phyloP scores from a whole-genome alignment of 53 echinoderm and acorn worm species.

The Temnopleurus reevesii region DNA sequence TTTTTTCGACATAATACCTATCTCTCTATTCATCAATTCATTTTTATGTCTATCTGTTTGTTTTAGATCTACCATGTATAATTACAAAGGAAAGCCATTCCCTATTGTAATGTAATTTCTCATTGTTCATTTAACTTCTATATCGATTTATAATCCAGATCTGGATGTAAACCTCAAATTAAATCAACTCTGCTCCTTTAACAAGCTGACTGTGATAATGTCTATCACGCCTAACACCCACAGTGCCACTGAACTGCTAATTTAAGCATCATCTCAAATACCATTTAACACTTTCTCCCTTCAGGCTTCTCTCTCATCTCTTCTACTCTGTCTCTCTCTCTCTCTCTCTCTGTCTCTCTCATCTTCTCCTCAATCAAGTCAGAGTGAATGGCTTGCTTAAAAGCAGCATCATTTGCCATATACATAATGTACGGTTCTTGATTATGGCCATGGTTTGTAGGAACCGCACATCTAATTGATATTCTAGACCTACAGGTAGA shows the following conservation, averaged over 20 bases:
- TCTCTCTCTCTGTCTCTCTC: not conserved
- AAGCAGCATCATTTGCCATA: no score
- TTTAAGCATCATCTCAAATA: conserved; percentile 17
- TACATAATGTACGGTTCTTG: no score
- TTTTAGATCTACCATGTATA: no score
- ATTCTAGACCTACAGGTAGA: no score
- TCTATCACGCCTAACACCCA: not conserved
- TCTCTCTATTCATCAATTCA: not conserved
- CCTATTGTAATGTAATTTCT: no score
- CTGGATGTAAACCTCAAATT: not conserved
- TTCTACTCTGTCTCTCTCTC: not conserved
- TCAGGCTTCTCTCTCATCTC: not conserved
- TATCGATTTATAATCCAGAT: no score
- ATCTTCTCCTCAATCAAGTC: not conserved
- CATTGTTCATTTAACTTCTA: no score
- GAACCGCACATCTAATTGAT: no score
- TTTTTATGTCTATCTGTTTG: no score
- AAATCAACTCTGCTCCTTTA: not conserved
- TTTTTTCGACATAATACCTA: not conserved
- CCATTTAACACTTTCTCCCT: conserved; percentile 7
- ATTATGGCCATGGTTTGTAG: no score
- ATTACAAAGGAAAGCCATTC: no score
- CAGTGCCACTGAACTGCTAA: not conserved
- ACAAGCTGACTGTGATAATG: not conserved
- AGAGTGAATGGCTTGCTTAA: no score